Percentiles rank a stretch among this genome's conserved stretches.
Evolutionary conservation across 2,113 vertebrate species (phyloP).

Genomic region (Caretta caretta): DNA sequence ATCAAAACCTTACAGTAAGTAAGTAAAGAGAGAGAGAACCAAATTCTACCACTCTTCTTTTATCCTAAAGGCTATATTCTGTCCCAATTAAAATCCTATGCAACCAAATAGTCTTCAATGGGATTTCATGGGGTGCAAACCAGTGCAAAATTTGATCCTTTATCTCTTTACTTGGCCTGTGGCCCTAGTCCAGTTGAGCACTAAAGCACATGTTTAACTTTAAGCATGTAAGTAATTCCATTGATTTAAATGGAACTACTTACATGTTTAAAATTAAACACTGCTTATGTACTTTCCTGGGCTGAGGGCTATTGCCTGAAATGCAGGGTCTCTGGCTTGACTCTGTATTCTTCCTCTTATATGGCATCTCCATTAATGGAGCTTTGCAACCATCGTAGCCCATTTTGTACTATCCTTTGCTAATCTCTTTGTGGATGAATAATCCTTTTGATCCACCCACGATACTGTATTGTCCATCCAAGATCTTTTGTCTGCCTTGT

Average conservation of each 20-base stretch:
- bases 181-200: background rate
- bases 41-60: background rate
- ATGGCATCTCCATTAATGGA: background rate
- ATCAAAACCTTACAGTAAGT: background rate
- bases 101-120: background rate
- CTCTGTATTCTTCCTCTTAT: background rate
- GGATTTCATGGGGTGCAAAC: background rate
- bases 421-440: background rate
- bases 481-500: background rate
- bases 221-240: background rate
- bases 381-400: background rate
- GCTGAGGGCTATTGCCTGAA: rapidly evolving
- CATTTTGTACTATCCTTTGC: background rate
- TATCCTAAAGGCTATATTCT: background rate
- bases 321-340: background rate
- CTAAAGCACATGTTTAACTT: background rate
- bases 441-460: background rate
- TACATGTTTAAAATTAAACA: background rate
- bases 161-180: background rate
- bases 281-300: background rate
- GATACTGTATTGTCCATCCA: background rate
- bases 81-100: background rate
- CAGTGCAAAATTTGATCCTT: rapidly evolving
- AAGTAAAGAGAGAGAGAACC: background rate
- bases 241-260: background rate